Percentiles rank a stretch among this genome's conserved stretches.
phyloP scores from a whole-genome alignment of 92 coral and sea anemone genomes.

The Phymanthus crucifer region DNA sequence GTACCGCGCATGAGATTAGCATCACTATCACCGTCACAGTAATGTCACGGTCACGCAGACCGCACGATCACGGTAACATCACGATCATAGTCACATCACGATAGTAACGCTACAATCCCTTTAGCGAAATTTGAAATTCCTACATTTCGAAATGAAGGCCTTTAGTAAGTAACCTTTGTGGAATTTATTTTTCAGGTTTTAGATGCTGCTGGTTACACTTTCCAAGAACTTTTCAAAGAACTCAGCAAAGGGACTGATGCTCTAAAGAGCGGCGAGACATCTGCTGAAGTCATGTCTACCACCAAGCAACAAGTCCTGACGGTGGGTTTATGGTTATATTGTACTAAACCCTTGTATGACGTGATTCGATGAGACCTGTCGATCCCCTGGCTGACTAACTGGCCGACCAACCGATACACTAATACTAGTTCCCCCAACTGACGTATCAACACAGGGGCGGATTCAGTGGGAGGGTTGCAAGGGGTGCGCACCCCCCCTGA shows the following conservation, averaged over 20 bases:
- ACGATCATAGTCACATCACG: background rate
- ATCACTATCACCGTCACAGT: background rate
- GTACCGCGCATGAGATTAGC: no score
- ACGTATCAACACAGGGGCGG: no score
- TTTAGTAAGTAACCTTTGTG: background rate
- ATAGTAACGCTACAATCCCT: no score
- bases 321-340: slow-evolving; percentile 28
- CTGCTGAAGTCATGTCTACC: slow-evolving; percentile 65
- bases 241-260: slow-evolving; percentile 64
- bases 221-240: slow-evolving; percentile 74
- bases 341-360: background rate
- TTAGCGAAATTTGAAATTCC: background rate
- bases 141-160: background rate
- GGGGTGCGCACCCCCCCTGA: no score
- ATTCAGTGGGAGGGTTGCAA: no score
- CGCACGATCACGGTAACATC: background rate
- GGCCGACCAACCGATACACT: no score
- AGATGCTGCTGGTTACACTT: slow-evolving; percentile 73
- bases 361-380: background rate
- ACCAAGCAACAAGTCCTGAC: slow-evolving; percentile 68
- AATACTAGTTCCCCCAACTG: no score
- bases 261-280: slow-evolving; percentile 60
- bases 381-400: background rate
- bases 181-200: slow-evolving; percentile 45
- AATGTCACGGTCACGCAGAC: no score